phyloP scores from a whole-genome alignment of 2,888 invertebrate genomes.

The Meta bourneti region DNA sequence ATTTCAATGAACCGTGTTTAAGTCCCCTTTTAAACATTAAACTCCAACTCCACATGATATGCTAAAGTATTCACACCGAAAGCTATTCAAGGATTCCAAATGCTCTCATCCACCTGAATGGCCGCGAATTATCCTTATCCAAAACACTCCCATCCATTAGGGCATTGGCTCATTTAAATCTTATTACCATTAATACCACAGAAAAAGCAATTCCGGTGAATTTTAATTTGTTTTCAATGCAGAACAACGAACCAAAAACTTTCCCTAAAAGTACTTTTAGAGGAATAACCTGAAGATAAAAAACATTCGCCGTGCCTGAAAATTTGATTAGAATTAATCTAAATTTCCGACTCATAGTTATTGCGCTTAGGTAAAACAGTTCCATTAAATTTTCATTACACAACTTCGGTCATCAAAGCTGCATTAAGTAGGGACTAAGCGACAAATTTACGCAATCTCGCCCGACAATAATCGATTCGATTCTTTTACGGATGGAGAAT shows the following conservation, averaged over 20 bases:
- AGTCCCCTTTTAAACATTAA: too few relatives aligned
- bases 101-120: too few relatives aligned
- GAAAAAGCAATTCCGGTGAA: not conserved
- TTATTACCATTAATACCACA: constrained; percentile 11
- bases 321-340: constrained; percentile 52
- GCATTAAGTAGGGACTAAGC: constrained; percentile 50
- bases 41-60: too few relatives aligned
- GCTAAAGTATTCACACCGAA: too few relatives aligned
- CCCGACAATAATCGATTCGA: constrained; percentile 29
- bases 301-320: not conserved
- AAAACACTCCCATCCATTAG: not conserved
- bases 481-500: not conserved
- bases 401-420: constrained; percentile 49
- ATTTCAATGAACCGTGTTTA: too few relatives aligned
- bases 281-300: not conserved
- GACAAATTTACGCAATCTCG: not conserved
- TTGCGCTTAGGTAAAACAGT: constrained; percentile 5
- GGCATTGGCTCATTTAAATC: constrained; percentile 6
- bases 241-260: constrained; percentile 3
- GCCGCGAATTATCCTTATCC: not conserved
- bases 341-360: not conserved
- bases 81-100: too few relatives aligned
- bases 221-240: constrained; percentile 55
- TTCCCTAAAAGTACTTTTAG: constrained; percentile 7
- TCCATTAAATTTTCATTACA: constrained; percentile 67